phyloP scores from a whole-genome alignment of 2,797 vertebrate genomes.

The Lophotriccus pileatus region DNA sequence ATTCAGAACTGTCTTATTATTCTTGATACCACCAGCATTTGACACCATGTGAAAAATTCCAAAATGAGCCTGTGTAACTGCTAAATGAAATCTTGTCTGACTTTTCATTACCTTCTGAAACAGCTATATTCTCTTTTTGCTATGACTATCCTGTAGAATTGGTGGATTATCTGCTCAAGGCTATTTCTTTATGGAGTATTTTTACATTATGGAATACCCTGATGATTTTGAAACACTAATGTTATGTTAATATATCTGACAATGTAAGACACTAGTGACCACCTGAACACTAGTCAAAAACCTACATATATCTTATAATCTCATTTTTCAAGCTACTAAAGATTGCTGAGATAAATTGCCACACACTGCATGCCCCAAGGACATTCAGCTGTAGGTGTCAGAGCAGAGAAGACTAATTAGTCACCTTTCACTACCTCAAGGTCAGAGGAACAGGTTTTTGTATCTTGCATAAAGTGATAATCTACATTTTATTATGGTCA shows the following conservation, averaged over 20 bases:
- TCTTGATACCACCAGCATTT: not conserved
- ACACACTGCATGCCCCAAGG: not conserved
- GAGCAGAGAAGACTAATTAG: slow-evolving; percentile 8
- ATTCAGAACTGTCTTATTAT: not conserved
- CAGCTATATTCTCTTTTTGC: not conserved
- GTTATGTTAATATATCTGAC: not conserved
- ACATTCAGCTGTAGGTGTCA: not conserved
- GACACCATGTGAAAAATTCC: not conserved
- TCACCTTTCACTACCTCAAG: not conserved
- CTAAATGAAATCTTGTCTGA: not conserved
- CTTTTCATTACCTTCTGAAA: not conserved
- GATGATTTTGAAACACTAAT: not conserved
- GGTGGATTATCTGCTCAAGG: not conserved
- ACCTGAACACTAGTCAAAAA: not conserved
- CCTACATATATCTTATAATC: not conserved
- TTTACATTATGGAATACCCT: not conserved
- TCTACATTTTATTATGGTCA: not conserved
- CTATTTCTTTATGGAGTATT: not conserved
- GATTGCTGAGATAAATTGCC: not conserved
- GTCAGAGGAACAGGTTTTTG: not conserved
- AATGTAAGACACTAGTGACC: not conserved
- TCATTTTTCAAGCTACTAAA: not conserved
- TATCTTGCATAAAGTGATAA: not conserved
- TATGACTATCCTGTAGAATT: not conserved
- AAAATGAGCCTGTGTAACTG: not conserved